phyloP scores from a whole-genome alignment of 2,113 vertebrate species.

The Prunella fulvescens region DNA sequence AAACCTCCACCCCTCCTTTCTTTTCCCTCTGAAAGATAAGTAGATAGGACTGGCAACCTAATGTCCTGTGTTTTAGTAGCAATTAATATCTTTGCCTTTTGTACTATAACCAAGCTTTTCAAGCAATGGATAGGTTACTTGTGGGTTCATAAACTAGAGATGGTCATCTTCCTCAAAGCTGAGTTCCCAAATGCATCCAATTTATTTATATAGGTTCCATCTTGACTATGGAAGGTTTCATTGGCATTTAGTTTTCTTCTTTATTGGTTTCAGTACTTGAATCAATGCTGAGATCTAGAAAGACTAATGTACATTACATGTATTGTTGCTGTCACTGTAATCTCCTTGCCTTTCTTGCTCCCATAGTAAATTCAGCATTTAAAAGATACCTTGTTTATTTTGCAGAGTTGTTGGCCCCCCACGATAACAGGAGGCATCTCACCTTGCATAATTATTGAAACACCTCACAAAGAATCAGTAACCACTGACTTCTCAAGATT shows the following conservation, averaged over 20 bases:
- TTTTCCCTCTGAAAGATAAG: background rate
- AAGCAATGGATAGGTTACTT: background rate
- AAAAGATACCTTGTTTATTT: background rate
- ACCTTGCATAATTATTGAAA: slow-evolving; percentile 92
- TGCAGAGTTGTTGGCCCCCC: slow-evolving; percentile 89
- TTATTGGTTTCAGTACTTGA: background rate
- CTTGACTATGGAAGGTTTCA: background rate
- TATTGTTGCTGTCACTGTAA: background rate
- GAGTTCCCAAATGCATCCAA: background rate
- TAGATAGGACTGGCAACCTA: background rate
- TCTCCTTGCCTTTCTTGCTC: background rate
- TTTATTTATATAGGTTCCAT: fast-evolving
- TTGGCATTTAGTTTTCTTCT: background rate
- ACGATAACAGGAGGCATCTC: slow-evolving; percentile 80
- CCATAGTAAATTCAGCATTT: background rate
- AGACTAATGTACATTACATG: background rate
- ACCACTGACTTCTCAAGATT: slow-evolving; percentile 86
- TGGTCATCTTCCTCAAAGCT: background rate
- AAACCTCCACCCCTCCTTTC: slow-evolving; percentile 24
- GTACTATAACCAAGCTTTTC: background rate
- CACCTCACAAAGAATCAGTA: slow-evolving; percentile 88
- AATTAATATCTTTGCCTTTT: background rate
- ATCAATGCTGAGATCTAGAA: background rate
- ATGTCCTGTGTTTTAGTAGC: background rate
- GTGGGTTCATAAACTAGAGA: background rate